phyloP scores from a whole-genome alignment of 2,113 vertebrate species.

The Xenopus laevis region DNA sequence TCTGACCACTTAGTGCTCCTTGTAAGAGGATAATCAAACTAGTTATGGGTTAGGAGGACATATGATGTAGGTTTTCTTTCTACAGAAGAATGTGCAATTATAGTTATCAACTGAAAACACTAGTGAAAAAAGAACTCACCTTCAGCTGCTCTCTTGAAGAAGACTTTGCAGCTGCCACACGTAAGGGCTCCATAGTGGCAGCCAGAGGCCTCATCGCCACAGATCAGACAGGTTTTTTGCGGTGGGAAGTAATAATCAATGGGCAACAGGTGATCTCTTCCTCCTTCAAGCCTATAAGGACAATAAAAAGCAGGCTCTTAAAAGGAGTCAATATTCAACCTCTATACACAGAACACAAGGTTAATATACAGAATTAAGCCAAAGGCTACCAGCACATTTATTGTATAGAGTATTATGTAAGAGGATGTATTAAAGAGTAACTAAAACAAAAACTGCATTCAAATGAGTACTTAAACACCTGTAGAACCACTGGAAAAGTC shows the following conservation, averaged over 20 bases:
- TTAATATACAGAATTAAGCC: neutral
- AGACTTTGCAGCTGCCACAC: slow-evolving; percentile 98
- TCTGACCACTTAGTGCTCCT: too few relatives aligned
- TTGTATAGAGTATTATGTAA: too few relatives aligned
- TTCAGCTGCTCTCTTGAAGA: slow-evolving; percentile 98
- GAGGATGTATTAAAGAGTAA: too few relatives aligned
- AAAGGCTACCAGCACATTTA: too few relatives aligned
- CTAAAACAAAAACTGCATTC: too few relatives aligned
- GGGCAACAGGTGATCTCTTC: slow-evolving; percentile 84
- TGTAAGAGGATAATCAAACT: too few relatives aligned
- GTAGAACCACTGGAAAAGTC: too few relatives aligned
- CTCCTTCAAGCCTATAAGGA: slow-evolving; percentile 73
- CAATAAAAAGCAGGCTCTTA: neutral
- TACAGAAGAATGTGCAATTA: too few relatives aligned
- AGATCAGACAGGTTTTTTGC: slow-evolving; percentile 93
- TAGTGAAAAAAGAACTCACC: slow-evolving; percentile 63
- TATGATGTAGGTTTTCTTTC: too few relatives aligned
- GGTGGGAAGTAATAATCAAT: slow-evolving; percentile 97
- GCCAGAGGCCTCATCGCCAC: slow-evolving; percentile 93
- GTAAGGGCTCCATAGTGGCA: slow-evolving; percentile 97
- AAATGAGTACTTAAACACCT: too few relatives aligned
- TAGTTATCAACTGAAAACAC: too few relatives aligned
- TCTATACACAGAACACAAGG: neutral
- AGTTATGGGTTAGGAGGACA: too few relatives aligned
- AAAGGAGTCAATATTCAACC: neutral